Conservation (phyloP, 2,888 invertebrate species). For the Coleophora flavipennella region DNA sequence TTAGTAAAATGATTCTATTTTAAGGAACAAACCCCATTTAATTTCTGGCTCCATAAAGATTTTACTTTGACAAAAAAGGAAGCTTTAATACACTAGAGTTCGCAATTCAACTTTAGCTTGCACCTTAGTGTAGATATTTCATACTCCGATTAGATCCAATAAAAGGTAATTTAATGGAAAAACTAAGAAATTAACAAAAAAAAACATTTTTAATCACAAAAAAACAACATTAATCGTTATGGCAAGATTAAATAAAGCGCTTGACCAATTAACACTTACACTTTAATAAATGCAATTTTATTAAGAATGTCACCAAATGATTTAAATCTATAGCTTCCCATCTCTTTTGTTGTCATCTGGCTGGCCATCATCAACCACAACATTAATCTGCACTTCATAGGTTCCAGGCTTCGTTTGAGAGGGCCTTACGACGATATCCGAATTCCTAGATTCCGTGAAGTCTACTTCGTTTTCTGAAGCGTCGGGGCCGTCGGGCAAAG, state of each 20-base stretch:
- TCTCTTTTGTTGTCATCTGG: conserved; percentile 31
- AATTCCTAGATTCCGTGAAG: conserved; percentile 35
- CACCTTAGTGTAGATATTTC: background rate
- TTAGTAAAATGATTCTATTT: too few relatives aligned
- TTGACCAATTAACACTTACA: conserved; percentile 14
- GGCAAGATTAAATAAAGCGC: conserved; percentile 52
- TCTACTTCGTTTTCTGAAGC: conserved; percentile 39
- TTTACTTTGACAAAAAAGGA: too few relatives aligned
- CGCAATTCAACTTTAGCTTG: background rate
- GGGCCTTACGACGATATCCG: conserved; percentile 22
- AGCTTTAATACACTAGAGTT: too few relatives aligned
- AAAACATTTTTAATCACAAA: conserved; percentile 13
- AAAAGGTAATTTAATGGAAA: background rate
- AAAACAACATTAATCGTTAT: conserved; percentile 23
- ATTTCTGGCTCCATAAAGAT: too few relatives aligned
- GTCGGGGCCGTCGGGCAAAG: conserved; percentile 18
- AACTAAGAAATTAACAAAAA: conserved; percentile 12
- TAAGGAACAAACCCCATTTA: too few relatives aligned
- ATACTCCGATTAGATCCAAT: background rate
- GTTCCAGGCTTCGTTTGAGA: conserved; percentile 20
- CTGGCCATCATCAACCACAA: conserved; percentile 52
- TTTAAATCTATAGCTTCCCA: conserved; percentile 12
- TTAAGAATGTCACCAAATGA: conserved; percentile 16
- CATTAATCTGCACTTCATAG: conserved; percentile 21
- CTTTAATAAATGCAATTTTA: conserved; percentile 28